Percentiles rank a stretch among this genome's conserved stretches.
phyloP scores from a whole-genome alignment of 35 echinoderm and acorn worm genomes.

The Heliocidaris erythrogramma region DNA sequence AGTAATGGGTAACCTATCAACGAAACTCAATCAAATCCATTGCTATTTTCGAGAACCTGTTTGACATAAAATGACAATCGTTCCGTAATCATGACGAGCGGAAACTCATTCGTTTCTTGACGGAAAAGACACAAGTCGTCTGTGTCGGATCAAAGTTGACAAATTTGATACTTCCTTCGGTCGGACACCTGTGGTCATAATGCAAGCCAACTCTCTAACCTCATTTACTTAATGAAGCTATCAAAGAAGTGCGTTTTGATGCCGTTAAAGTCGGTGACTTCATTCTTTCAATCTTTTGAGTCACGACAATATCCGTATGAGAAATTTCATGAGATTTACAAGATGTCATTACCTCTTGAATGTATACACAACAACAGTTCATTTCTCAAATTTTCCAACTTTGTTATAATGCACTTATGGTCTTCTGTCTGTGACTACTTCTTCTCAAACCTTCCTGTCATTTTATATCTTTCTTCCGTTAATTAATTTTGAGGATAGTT shows the following conservation, averaged over 20 bases:
- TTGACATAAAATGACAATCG: background rate
- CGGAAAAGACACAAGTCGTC: conserved; percentile 1
- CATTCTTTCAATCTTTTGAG: background rate
- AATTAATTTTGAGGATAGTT: no score
- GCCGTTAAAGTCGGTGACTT: background rate
- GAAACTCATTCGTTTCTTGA: background rate
- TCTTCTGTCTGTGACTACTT: background rate
- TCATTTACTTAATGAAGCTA: background rate
- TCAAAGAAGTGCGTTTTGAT: background rate
- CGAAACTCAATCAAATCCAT: background rate
- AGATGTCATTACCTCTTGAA: background rate
- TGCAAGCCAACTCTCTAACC: background rate
- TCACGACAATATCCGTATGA: background rate
- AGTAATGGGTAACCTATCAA: background rate
- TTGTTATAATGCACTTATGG: background rate
- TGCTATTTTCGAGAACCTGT: background rate
- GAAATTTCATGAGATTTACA: background rate
- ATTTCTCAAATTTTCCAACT: background rate
- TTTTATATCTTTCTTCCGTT: no score
- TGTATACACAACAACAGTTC: background rate
- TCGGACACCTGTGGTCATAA: conserved; percentile 19
- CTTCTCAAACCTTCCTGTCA: no score
- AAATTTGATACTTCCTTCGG: conserved; percentile 37
- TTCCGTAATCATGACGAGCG: background rate
- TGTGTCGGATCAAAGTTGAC: background rate